Evolutionary conservation across 2,113 vertebrate species (phyloP), one percentile per base, ranked within the genome.

Genomic region (Alces alces): DNA sequence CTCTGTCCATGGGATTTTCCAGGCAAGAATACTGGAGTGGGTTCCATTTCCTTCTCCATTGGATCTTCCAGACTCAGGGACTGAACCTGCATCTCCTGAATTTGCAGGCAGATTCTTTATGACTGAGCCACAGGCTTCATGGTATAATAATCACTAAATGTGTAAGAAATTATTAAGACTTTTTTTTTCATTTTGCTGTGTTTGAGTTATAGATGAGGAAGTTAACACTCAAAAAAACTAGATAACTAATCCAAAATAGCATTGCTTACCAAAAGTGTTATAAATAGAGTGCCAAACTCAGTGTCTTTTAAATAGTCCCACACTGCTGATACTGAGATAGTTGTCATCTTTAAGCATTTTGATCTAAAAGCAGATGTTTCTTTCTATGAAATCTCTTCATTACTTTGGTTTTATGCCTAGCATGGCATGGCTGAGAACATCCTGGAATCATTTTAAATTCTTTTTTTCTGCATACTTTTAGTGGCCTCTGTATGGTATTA

Each of bases 211-310:
- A 54, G n/a, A 58, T 80, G 64, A 86, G 12, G 6, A 93, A 73
- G 33, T 36, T 52, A 61, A 50, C 10, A 23, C 7, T 93, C 43
- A 33, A 87, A 80, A 64, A 84, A 1, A 39, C 47, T 13, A 28
- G 36, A 15, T 55, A 86, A 61, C 23, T 30, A n/a, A 90, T 47
- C 3, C 27, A 45, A 89, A 91, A 45, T 52, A 78, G 55, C 4
- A 13, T 39, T n/a, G 2, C 0, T 10, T 76, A 19, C 54, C 36
- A 70, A n/a, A 5, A 84, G 10, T 16, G 3, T 0, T 9, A 36
- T 7, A 33, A 14, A 47, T 1, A 39, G 3, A 57, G 5, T 1
- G 1, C 28, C 61, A 90, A 73, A 80, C 54, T 39, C 52, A 60
- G 45, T 2, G 2, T 82, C 7, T 33, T 76, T n/a, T 66, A 45